These are phyloP conservation scores for Poeciliopsis occidentalis DNA, from an alignment of 2,113 vertebrate species.

Conservation along the genomic window DNA sequence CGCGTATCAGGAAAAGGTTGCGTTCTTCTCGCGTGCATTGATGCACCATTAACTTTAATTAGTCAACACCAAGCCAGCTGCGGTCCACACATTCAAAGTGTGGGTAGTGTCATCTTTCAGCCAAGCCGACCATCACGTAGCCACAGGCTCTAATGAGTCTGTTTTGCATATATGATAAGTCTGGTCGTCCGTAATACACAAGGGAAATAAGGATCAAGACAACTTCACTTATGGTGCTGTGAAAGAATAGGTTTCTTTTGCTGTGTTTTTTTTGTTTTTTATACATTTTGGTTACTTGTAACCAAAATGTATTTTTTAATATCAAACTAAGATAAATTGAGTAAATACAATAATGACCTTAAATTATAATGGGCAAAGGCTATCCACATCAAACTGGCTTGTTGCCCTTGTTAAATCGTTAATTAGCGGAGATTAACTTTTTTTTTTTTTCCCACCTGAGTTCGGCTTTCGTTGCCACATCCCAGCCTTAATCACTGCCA, in stretches of 20 bases:
- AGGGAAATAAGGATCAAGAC: background rate
- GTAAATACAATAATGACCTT: background rate
- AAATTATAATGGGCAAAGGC: background rate
- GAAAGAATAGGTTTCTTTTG: background rate
- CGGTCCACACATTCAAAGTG: background rate
- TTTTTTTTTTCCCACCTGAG: background rate
- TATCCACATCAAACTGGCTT: background rate
- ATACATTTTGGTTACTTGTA: background rate
- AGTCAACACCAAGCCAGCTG: constrained; percentile 55
- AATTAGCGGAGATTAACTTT: background rate
- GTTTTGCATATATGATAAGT: constrained; percentile 38
- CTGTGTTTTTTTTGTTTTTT: no score
- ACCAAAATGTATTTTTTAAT: no score
- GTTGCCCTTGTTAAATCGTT: background rate
- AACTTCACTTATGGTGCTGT: background rate
- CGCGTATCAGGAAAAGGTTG: constrained; percentile 7
- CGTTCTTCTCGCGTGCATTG: constrained; percentile 25
- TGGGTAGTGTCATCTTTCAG: constrained; percentile 13
- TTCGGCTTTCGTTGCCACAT: background rate
- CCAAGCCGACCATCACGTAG: constrained; percentile 17
- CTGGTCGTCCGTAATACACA: constrained; percentile 36
- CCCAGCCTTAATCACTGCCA: background rate
- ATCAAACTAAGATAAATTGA: background rate
- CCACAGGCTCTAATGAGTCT: constrained; percentile 30
- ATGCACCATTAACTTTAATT: constrained; percentile 53